phyloP scores from a whole-genome alignment of 2,888 invertebrate genomes.

The Agrochola macilenta region DNA sequence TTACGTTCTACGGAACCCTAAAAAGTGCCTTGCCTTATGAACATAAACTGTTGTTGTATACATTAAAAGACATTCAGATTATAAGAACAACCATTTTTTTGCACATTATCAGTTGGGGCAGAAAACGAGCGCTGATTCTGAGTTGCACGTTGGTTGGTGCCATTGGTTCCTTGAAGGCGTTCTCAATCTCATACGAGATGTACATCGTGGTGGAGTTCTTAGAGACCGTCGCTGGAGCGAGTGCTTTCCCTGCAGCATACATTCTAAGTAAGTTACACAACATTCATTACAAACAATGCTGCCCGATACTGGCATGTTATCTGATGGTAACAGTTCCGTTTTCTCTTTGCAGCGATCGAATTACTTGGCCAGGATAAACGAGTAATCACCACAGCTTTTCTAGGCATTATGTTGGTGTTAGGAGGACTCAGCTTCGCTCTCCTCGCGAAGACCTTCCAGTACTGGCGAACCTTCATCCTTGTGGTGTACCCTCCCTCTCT shows the following conservation, averaged over 20 bases:
- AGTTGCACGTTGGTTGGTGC: slow-evolving; percentile 84
- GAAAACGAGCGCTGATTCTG: slow-evolving; percentile 83
- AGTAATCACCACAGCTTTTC: slow-evolving; percentile 84
- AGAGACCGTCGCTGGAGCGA: slow-evolving; percentile 90
- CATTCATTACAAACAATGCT: neutral
- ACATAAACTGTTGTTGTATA: neutral
- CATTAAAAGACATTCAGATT: neutral
- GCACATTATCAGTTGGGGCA: slow-evolving; percentile 81
- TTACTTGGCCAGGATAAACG: slow-evolving; percentile 85
- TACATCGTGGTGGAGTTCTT: slow-evolving; percentile 90
- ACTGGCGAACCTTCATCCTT: slow-evolving; percentile 93
- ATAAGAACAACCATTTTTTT: neutral
- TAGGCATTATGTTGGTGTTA: slow-evolving; percentile 90
- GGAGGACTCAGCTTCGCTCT: slow-evolving; percentile 93
- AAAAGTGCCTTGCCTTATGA: neutral
- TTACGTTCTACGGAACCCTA: no score
- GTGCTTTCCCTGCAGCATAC: slow-evolving; percentile 91
- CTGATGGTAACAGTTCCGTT: slow-evolving; percentile 1
- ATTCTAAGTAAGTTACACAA: slow-evolving; percentile 82
- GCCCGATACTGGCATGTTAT: neutral
- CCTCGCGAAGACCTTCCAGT: slow-evolving; percentile 92
- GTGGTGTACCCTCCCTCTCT: slow-evolving; percentile 93
- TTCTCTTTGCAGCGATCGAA: slow-evolving; percentile 82
- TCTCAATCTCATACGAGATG: slow-evolving; percentile 91
- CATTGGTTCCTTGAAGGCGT: slow-evolving; percentile 90